These are phyloP conservation scores for Microcebus lehilahytsara DNA, from an alignment of 2,113 vertebrate species.

Conservation along the genomic window DNA sequence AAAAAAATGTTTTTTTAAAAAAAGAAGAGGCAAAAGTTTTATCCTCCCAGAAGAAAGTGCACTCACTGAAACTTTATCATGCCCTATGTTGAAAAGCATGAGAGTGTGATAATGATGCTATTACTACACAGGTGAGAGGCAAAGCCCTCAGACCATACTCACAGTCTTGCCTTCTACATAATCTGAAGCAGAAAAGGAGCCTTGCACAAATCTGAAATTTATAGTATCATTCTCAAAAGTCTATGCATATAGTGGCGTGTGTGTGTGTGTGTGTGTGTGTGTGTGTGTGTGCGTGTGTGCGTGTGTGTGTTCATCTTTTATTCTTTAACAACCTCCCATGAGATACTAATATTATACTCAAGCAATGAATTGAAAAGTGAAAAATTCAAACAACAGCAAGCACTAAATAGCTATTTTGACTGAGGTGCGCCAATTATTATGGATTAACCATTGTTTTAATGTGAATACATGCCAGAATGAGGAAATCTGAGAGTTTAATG, in stretches of 20 bases:
- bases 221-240: not conserved
- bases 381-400: not conserved
- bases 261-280: not conserved
- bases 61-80: constrained; percentile 48
- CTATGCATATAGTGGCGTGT: not conserved
- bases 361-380: not conserved
- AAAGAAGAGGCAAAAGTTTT: constrained; percentile 60
- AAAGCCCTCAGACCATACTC: constrained; percentile 24
- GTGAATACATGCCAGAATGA: not conserved
- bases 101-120: constrained; percentile 46
- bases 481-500: not conserved
- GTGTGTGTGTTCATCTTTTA: not conserved
- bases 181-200: not conserved
- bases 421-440: not conserved
- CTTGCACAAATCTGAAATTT: not conserved
- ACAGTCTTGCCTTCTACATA: not conserved
- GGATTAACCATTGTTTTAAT: not conserved
- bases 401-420: not conserved
- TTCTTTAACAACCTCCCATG: not conserved
- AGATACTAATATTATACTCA: not conserved
- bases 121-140: constrained; percentile 53
- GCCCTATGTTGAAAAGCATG: constrained; percentile 47
- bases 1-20: constrained; percentile 5
- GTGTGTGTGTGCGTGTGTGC: not conserved
- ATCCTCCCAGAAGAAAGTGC: constrained; percentile 37